These are phyloP conservation scores for Rafetus swinhoei DNA, from an alignment of 2,113 vertebrate genomes.

Conservation along the genomic window DNA sequence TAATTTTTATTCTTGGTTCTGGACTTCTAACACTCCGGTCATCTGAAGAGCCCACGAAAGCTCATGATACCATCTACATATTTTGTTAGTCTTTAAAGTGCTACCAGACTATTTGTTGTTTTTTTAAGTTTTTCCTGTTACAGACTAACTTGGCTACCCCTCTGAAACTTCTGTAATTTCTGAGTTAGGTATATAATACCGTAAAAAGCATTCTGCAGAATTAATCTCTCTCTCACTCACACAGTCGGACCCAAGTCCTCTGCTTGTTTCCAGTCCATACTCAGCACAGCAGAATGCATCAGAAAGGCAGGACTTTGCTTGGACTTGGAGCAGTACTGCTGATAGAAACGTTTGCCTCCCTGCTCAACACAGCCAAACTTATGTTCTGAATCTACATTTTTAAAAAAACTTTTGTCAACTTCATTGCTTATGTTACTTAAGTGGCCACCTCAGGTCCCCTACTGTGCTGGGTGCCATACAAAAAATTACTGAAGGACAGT, in stretches of 20 bases:
- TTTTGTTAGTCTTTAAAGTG: too few species aligned
- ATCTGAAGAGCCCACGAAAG: too few species aligned
- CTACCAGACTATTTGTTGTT: too few species aligned
- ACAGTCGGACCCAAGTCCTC: background rate
- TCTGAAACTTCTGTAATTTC: background rate
- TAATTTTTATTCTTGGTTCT: too few species aligned
- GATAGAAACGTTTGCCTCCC: background rate
- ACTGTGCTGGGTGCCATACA: background rate
- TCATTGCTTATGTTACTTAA: rapidly evolving
- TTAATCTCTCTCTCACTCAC: background rate
- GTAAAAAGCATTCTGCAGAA: background rate
- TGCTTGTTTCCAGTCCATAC: background rate
- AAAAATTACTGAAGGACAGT: rapidly evolving
- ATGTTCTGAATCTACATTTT: background rate
- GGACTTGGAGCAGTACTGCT: background rate
- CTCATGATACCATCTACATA: too few species aligned
- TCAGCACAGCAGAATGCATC: background rate
- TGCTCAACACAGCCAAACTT: background rate
- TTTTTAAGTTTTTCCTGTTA: too few species aligned
- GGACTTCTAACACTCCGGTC: too few species aligned
- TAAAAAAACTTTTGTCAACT: background rate
- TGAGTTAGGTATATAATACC: background rate
- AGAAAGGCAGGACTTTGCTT: background rate
- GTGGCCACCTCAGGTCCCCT: background rate
- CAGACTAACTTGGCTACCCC: too few species aligned